A percentile compares a stretch with the other conserved stretches of the same genome.
Conservation (phyloP, 2,888 invertebrate species). For the Dynastes hyllus region DNA sequence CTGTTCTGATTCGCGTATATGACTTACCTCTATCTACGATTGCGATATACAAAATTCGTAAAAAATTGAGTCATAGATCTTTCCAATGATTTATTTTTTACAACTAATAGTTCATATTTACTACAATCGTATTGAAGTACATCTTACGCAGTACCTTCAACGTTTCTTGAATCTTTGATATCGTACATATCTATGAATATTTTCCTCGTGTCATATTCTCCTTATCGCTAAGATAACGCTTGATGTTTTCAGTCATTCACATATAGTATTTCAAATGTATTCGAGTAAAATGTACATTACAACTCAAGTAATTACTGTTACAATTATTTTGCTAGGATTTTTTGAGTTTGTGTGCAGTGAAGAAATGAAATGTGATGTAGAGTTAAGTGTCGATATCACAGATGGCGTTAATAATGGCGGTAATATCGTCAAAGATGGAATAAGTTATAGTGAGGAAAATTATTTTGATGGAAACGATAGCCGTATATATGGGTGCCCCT, state of each 20-base stretch:
- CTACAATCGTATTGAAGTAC: too few relatives aligned
- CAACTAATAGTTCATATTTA: too few relatives aligned
- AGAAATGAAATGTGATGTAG: constrained; percentile 33
- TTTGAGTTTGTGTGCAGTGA: constrained; percentile 2
- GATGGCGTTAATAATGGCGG: constrained; percentile 21
- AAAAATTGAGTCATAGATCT: too few relatives aligned
- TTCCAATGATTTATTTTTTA: too few relatives aligned
- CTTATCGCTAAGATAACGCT: constrained; percentile 24
- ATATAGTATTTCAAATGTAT: constrained; percentile 23
- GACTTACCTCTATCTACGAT: too few relatives aligned
- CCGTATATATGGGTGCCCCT: constrained; percentile 27
- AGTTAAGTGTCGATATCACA: constrained; percentile 39
- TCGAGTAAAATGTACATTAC: constrained; percentile 21
- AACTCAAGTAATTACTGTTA: background rate
- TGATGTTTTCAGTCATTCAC: background rate
- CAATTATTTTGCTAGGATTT: constrained; percentile 16
- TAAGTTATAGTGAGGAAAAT: constrained; percentile 29
- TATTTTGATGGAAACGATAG: constrained; percentile 27
- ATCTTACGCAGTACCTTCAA: too few relatives aligned
- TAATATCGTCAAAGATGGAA: constrained; percentile 29
- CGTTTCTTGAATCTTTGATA: background rate
- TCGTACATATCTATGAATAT: background rate
- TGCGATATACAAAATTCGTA: too few relatives aligned
- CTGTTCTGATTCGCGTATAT: too few relatives aligned
- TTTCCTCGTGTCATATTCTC: too few relatives aligned